Base-by-base conservation (phyloP, 2,113 vertebrate species). In the Rhegmatorhina hoffmannsi region DNA sequence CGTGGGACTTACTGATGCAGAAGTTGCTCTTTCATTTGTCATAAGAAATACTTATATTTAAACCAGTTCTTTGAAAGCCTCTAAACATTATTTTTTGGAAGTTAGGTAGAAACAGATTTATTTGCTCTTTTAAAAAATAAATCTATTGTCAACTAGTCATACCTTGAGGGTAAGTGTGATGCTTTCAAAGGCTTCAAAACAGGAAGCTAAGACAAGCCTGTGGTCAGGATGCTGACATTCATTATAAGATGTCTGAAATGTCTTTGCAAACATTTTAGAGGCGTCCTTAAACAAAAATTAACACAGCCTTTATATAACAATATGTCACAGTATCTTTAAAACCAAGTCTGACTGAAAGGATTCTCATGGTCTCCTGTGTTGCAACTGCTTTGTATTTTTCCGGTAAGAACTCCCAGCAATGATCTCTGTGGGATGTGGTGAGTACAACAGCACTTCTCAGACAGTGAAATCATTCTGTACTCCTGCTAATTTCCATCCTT, bases 341-440 rank as follows among this genome's bases (percentile, higher is more conserved):
- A n/a, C 10, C 16, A 47, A 67, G 31, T 50, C 53, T 59, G 31
- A 46, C 33, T 26, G 58, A 59, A 69, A 81, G 55, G 34, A 53
- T 53, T 69, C 67, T 46, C 1, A 0, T 33, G 76, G 43, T 73
- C 31, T 44, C 21, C 36, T 0, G 0, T 74, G 29, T 84, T 64
- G 62, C 44, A 90, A 79, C n/a, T 80, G 59, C 23, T 70, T 62
- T 46, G 28, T 81, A 33, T 34, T 49, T 72, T 93, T 92, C 34
- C 36, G 25, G 49, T 56, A 79, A 89, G 56, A 44, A 68, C 38
- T 5, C 8, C 24, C 46, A 69, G 36, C 6, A 5, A 3, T 36
- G 49, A 29, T 55, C 53, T 60, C 78, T 56, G 26, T 44, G 77
- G 64, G 66, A 76, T n/a, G 36, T 13, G 68, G 38, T 49, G 50